These are phyloP conservation scores for Mallotus villosus DNA, from an alignment of 2,797 vertebrate genomes.

Conservation along the genomic window DNA sequence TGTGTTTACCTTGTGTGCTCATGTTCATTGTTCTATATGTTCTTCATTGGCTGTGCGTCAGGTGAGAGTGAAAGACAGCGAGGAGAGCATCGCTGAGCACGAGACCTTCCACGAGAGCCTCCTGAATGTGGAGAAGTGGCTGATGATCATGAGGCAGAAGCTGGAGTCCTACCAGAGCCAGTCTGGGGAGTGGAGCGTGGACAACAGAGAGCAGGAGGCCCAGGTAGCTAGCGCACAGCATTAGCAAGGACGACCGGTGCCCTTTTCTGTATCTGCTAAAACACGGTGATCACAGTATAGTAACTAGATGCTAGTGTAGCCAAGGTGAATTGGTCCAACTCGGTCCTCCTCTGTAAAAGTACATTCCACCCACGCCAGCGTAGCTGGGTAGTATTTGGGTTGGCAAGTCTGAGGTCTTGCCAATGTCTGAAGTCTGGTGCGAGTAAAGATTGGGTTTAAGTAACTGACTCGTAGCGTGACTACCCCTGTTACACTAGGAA, in stretches of 20 bases:
- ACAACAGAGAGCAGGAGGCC: conserved; percentile 70
- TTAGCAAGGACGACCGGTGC: not conserved
- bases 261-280: too few relatives aligned
- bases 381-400: too few relatives aligned
- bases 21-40: not conserved
- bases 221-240: conserved; percentile 70
- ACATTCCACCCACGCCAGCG: too few relatives aligned
- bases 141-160: conserved; percentile 76
- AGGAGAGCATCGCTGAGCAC: conserved; percentile 72
- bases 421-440: too few relatives aligned
- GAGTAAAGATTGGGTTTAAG: too few relatives aligned
- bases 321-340: too few relatives aligned
- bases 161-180: conserved; percentile 69
- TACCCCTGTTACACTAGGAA: too few relatives aligned
- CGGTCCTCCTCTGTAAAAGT: too few relatives aligned
- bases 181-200: conserved; percentile 60
- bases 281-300: too few relatives aligned
- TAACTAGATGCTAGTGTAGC: too few relatives aligned
- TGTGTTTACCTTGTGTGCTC: not conserved
- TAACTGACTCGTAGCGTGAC: too few relatives aligned
- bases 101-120: conserved; percentile 78
- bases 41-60: conserved; percentile 27
- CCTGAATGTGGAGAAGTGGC: conserved; percentile 82
- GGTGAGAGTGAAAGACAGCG: conserved; percentile 64
- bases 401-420: too few relatives aligned